Base-by-base conservation (phyloP, 2,797 vertebrate genomes). In the Chelon auratus region DNA sequence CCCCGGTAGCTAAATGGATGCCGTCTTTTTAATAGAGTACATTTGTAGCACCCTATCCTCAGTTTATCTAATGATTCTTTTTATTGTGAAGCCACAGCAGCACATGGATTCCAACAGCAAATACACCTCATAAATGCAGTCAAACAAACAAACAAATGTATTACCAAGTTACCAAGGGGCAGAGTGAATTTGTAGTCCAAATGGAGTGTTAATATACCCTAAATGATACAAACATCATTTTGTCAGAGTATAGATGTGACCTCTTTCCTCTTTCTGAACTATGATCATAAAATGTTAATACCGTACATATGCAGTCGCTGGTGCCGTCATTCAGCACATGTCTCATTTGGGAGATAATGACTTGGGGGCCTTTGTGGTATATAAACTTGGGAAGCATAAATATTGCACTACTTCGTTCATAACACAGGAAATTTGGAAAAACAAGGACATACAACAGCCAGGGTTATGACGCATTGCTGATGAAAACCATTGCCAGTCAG, bases 261-360 rank as follows among this genome's bases (percentile, higher is more conserved):
- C 15, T 54, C 36, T 72, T 82, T 80, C 51, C 52, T 43, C 70
- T 18, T 42, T 74, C 48, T 51, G 40, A 74, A 40, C 47, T 9
- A 15, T 9, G 55, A 48, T 52, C 57, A 4, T 20, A 73, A 70
- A 84, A 85, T 39, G 36, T 68, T 78, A 85, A 91, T 89, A 62
- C 58, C 33, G 72, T 75, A 76, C 85, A 89, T 70, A 84, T 87
- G 82, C 86, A 75, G 83, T 48, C 70, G 61, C 33, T 33, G 61
- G 71, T 75, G 72, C 62, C 76, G 72, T 78, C 73, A 71, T 81
- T 82, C 20, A 1, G 52, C 70, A 60, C 69, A 54, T 20, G 60
- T 83, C 78, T 88, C 80, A 68, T 83, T 91, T 73, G 75, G 78
- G 36, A 78, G 72, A 77, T 86, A 89, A 90, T 90, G 75, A 89